phyloP scores from a whole-genome alignment of 23 tunicate species.

The Halocynthia roretzi region DNA sequence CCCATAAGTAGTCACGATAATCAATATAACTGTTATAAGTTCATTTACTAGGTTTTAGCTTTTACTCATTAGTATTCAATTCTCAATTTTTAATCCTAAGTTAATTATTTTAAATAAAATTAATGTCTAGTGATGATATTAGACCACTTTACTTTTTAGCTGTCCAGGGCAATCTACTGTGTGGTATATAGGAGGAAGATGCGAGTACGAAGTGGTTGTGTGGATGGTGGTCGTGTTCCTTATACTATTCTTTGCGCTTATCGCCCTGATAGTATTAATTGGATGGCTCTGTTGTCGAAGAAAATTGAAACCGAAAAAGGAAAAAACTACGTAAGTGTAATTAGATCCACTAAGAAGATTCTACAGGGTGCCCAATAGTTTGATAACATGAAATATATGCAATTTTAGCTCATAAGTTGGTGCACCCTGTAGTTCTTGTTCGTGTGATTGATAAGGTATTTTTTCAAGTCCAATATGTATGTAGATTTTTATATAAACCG shows the following conservation, averaged over 20 bases:
- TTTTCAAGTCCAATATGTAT: too few relatives aligned
- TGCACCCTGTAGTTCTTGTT: too few relatives aligned
- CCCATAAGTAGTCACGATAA: too few relatives aligned
- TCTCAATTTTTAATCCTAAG: not conserved
- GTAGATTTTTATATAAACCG: too few relatives aligned
- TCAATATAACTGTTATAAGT: too few relatives aligned
- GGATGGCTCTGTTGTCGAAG: slow-evolving; percentile 16
- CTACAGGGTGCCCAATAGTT: too few relatives aligned
- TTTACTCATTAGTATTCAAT: too few relatives aligned
- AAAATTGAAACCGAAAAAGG: not conserved
- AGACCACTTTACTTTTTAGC: slow-evolving; percentile 11
- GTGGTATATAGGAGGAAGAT: slow-evolving; percentile 63
- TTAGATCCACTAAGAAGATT: too few relatives aligned
- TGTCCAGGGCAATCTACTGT: slow-evolving; percentile 15
- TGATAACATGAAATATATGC: too few relatives aligned
- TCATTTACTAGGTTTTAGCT: too few relatives aligned
- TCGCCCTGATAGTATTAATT: slow-evolving; percentile 10
- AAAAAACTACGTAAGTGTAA: not conserved
- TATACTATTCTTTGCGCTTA: not conserved
- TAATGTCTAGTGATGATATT: not conserved
- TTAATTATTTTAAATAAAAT: not conserved
- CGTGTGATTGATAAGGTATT: too few relatives aligned
- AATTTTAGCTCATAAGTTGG: too few relatives aligned
- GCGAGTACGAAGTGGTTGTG: slow-evolving; percentile 36
- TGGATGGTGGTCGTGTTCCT: slow-evolving; percentile 51